phyloP scores from a whole-genome alignment of 2,888 invertebrate species.

The Orchestes rusci region DNA sequence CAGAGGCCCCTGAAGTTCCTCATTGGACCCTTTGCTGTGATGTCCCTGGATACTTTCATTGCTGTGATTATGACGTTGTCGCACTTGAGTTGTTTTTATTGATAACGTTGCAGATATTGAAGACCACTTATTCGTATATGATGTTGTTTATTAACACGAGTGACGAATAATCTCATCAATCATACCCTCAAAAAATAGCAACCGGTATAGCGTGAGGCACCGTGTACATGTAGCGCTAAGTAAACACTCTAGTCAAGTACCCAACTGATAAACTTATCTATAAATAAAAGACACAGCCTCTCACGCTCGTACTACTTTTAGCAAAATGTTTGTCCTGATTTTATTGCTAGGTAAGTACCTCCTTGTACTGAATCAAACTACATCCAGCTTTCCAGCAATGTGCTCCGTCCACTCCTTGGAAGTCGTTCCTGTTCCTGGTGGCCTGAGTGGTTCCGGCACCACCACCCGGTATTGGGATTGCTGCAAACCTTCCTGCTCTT shows the following conservation, averaged over 20 bases:
- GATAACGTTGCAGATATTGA: slow-evolving; percentile 19
- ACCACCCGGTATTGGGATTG: slow-evolving; percentile 29
- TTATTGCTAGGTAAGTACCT: no score
- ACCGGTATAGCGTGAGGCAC: no score
- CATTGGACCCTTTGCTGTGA: slow-evolving; percentile 21
- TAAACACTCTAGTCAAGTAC: no score
- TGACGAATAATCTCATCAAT: background rate
- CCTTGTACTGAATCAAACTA: no score
- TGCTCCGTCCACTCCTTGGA: no score
- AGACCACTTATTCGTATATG: slow-evolving; percentile 23
- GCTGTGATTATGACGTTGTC: slow-evolving; percentile 14
- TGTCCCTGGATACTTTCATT: slow-evolving; percentile 23
- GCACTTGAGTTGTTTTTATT: background rate
- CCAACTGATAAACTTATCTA: no score
- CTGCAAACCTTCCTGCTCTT: slow-evolving; percentile 27
- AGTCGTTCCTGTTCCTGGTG: slow-evolving; percentile 21
- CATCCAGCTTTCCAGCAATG: no score
- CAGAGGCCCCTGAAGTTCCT: slow-evolving; percentile 16
- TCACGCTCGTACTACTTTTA: no score
- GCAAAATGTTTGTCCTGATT: no score
- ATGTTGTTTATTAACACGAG: slow-evolving; percentile 23
- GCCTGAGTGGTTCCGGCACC: slow-evolving; percentile 23
- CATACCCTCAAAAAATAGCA: no score
- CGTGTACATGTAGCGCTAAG: no score
- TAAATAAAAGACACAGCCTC: no score